Percentiles rank a stretch among this genome's conserved stretches.
phyloP scores from a whole-genome alignment of 2,113 vertebrate species.

The Sceloporus undulatus region DNA sequence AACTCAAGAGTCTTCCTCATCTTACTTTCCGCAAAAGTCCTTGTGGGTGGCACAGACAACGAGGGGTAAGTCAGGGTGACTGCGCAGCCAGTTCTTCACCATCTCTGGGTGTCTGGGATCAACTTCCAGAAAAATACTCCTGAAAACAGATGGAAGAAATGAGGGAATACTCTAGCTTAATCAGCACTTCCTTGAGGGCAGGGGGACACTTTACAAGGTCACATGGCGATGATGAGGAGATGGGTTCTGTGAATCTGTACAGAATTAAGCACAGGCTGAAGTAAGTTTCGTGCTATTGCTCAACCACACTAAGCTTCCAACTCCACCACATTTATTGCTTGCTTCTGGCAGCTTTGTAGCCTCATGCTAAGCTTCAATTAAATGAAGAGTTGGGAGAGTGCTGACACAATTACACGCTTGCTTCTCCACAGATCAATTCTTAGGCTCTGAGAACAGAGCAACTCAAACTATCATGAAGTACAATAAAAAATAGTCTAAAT shows the following conservation, averaged over 20 bases:
- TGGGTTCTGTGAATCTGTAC: background rate
- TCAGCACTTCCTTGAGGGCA: background rate
- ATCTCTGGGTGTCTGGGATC: constrained; percentile 90
- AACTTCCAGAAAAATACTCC: constrained; percentile 92
- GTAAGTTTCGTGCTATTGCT: background rate
- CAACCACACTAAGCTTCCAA: background rate
- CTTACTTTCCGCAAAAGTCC: constrained; percentile 90
- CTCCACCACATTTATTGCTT: background rate
- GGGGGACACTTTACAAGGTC: background rate
- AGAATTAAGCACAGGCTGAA: background rate
- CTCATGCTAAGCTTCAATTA: background rate
- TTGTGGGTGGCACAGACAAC: constrained; percentile 74
- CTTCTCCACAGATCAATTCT: background rate
- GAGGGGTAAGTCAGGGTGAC: constrained; percentile 70
- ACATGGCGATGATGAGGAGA: background rate
- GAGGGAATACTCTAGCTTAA: background rate
- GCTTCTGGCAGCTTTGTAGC: background rate
- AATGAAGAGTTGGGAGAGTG: constrained; percentile 1
- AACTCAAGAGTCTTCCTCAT: background rate
- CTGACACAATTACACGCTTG: background rate
- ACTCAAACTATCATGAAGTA: background rate
- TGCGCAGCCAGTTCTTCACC: constrained; percentile 83
- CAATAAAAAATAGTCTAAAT: constrained; percentile 11
- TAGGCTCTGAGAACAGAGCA: background rate
- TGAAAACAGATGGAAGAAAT: constrained; percentile 58